A percentile compares a stretch with the other conserved stretches of the same genome.
Conservation (phyloP, 2,797 vertebrate genomes). For the Tenualosa thibaudeaui region DNA sequence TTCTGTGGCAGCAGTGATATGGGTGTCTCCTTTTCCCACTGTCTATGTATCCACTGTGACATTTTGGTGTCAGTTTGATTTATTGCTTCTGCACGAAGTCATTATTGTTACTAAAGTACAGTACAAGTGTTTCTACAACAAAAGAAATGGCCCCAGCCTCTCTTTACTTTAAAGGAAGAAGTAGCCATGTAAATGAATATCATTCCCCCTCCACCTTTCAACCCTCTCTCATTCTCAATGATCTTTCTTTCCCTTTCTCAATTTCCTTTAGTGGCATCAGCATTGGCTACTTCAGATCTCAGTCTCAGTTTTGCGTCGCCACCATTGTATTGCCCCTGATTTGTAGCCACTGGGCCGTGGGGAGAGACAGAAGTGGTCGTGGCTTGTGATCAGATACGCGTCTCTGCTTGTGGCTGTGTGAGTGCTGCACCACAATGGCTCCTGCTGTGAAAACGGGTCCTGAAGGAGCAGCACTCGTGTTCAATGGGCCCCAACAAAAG, state of each 20-base stretch:
- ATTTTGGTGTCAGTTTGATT: constrained; percentile 19
- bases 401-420: constrained; percentile 62
- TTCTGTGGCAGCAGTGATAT: background rate
- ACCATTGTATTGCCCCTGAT: constrained; percentile 58
- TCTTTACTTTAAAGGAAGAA: background rate
- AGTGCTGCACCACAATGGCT: constrained; percentile 62
- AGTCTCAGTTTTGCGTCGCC: constrained; percentile 35
- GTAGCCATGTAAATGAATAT: background rate
- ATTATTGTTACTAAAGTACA: background rate
- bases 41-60: background rate
- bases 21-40: background rate
- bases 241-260: background rate
- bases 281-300: constrained; percentile 23
- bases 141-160: background rate
- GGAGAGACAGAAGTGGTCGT: constrained; percentile 47
- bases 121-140: background rate
- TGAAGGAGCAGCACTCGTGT: constrained; percentile 55
- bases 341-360: constrained; percentile 51
- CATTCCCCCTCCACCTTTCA: background rate
- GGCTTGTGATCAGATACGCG: constrained; percentile 69
- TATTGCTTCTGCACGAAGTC: constrained; percentile 4
- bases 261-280: background rate
- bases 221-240: background rate
- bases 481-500: constrained; percentile 66
- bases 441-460: constrained; percentile 56